Evolutionary conservation across 2,888 invertebrate species (phyloP), one percentile per base, ranked within the genome.

Genomic region (Sinohyriopsis cumingii): DNA sequence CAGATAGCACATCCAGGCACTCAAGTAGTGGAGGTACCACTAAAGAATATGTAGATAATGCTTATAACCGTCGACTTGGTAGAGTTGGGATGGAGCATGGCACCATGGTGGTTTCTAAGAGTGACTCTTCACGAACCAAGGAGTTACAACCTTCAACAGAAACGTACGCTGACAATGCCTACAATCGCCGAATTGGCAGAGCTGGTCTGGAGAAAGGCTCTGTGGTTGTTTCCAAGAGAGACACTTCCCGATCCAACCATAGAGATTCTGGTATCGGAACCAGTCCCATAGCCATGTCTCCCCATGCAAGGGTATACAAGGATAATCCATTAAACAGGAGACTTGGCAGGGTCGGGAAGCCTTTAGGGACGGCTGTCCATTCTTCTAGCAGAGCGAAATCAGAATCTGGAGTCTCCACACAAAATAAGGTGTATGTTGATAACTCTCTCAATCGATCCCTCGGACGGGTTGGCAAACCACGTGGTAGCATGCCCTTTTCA

Each of bases 31-130:
- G 33, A 33, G 33, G 33, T 33, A 66, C 22, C 22, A 28, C 60
- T 3, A 67, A 55, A 24, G 56, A 57, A 5, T 71, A 71, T 20
- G 71, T 64, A 5, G 64, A 71, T 61, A 71, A 68, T 55, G 53
- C 64, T 20, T 56, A 57, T 19, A 71, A 71, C 24, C 24, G 65
- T 28, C 20, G 24, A 3, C 25, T 71, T 19, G 71, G 65, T 12
- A 56, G 71, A 61, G 71, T 71, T 12, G 71, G 71, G 6, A 64
- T 71, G 64, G 55, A 59, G 33, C 28, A 54, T 61, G 71, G 71
- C 5, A 61, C 28, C 53, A 61, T 61, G 60, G 61, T 64, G 5
- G 71, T 45, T 45, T 45, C 45, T 45, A 45, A 45, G 45, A 45
- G 45, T 15, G 45, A 15, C 45, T 45, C 15, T 45, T 45, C 45